Conservation (phyloP, 1,140 invertebrate species). For the Platorchestia sp. region DNA sequence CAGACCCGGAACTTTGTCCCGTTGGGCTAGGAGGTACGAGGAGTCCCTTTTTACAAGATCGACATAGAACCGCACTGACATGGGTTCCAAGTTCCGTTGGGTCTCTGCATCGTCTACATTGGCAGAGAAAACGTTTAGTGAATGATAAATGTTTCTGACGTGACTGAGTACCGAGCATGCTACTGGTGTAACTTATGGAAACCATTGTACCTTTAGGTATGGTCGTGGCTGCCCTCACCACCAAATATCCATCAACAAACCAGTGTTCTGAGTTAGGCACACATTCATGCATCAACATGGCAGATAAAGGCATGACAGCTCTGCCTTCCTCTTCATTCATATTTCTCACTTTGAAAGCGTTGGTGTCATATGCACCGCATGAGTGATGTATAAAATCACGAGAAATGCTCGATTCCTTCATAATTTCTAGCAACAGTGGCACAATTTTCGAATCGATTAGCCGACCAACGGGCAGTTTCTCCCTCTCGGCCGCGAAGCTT, state of each 20-base stretch:
- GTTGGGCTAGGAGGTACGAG: slow-evolving; percentile 67
- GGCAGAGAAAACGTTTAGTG: slow-evolving; percentile 80
- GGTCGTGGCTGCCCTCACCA: slow-evolving; percentile 77
- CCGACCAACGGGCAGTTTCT: slow-evolving; percentile 54
- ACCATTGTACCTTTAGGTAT: slow-evolving; percentile 77
- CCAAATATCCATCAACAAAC: slow-evolving; percentile 70
- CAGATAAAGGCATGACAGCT: slow-evolving; percentile 81
- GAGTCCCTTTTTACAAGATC: slow-evolving; percentile 68
- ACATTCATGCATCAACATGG: slow-evolving; percentile 84
- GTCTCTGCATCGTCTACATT: slow-evolving; percentile 67
- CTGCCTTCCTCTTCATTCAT: slow-evolving; percentile 71
- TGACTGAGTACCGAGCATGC: slow-evolving; percentile 80
- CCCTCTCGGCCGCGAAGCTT: slow-evolving; percentile 53
- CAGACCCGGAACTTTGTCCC: background rate
- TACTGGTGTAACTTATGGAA: slow-evolving; percentile 82
- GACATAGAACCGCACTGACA: slow-evolving; percentile 63
- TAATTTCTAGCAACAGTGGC: background rate
- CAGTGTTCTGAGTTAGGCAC: slow-evolving; percentile 85
- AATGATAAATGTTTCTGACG: slow-evolving; percentile 77
- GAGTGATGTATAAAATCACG: slow-evolving; percentile 78
- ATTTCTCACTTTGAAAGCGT: slow-evolving; percentile 83
- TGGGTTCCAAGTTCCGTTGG: slow-evolving; percentile 68
- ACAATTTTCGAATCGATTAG: slow-evolving; percentile 57
- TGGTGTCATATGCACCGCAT: slow-evolving; percentile 83
- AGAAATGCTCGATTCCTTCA: slow-evolving; percentile 1